Conservation (phyloP, 2,888 invertebrate genomes). For the Perizoma affinitatum region DNA sequence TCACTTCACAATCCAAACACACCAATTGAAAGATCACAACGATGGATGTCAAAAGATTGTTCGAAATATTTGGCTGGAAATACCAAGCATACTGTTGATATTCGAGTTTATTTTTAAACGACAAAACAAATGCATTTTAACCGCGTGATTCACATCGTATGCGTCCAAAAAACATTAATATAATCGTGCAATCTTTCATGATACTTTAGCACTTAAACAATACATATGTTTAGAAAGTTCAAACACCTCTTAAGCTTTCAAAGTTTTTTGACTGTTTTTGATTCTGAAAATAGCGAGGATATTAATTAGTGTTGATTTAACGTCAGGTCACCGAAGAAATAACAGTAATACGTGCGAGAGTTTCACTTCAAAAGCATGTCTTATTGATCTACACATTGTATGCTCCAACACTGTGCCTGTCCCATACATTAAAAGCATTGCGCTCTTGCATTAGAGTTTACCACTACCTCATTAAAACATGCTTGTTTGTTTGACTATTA, state of each 20-base stretch:
- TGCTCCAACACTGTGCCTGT: no score
- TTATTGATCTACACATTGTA: no score
- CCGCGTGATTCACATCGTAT: slow-evolving; percentile 18
- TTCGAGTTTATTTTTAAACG: slow-evolving; percentile 12
- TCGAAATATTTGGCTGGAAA: slow-evolving; percentile 18
- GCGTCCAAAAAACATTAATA: slow-evolving; percentile 6
- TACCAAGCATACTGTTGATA: slow-evolving; percentile 19
- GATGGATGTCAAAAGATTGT: slow-evolving; percentile 7
- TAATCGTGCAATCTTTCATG: slow-evolving; percentile 17
- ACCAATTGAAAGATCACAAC: background rate
- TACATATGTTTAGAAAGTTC: slow-evolving; percentile 14
- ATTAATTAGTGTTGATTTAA: slow-evolving; percentile 11
- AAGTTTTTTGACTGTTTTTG: slow-evolving; percentile 17
- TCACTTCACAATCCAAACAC: background rate
- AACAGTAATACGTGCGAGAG: background rate
- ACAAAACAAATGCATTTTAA: slow-evolving; percentile 21
- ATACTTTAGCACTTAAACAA: slow-evolving; percentile 19
- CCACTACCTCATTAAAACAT: no score
- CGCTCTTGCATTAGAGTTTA: no score
- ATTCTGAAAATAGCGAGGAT: slow-evolving; percentile 20
- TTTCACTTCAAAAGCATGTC: background rate
- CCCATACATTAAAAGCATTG: no score
- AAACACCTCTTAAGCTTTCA: slow-evolving; percentile 9
- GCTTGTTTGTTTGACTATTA: no score
- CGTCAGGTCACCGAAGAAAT: background rate